Evolutionary conservation across 2,888 invertebrate genomes (phyloP), one percentile per base, ranked within the genome.

Genomic region (Ichneumon xanthorius): DNA sequence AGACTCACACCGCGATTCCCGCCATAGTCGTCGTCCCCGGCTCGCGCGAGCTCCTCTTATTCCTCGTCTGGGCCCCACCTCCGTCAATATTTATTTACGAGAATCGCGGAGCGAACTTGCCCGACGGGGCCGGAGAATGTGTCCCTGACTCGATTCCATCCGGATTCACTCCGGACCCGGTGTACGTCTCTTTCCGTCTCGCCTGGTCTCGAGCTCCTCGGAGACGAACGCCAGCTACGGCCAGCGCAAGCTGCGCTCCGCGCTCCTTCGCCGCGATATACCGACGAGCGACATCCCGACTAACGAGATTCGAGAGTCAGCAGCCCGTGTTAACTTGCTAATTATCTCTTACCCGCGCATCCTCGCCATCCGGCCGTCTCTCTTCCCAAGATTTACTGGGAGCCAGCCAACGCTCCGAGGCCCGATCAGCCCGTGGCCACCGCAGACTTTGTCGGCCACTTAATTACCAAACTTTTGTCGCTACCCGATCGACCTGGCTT

Each of bases 401-500:
- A 9, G 58, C 45, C 48, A 76, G 70, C 75, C 72, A 82, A 80
- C 50, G 72, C 14, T 50, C 50, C 30, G 7, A 50, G 37, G 72
- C 70, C 75, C 71, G 82, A 81, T 85, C 81, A 75, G 19, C 48
- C 78, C 45, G 81, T 75, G 78, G 70, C 73, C 81, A 73, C 72
- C 19, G 55, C 63, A 33, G 83, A 85, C 88, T 83, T 86, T 87
- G 86, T 85, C 90, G 88, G 87, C 88, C 89, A 88, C 89, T 89
- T 90, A 90, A 90, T 92, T 92, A 91, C 87, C 88, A 89, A 92
- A 92, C 89, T 92, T 92, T 89, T 86, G 85, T 85, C 88, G 88
- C 88, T 89, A 88, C 87, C 85, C 88, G 84, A 89, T 89, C 89
- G 87, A 88, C 86, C 73, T 26, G 30, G 45, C 76, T 19, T 16